Base-by-base conservation (phyloP, 2,888 invertebrate species). In the Meghimatium bilineatum region DNA sequence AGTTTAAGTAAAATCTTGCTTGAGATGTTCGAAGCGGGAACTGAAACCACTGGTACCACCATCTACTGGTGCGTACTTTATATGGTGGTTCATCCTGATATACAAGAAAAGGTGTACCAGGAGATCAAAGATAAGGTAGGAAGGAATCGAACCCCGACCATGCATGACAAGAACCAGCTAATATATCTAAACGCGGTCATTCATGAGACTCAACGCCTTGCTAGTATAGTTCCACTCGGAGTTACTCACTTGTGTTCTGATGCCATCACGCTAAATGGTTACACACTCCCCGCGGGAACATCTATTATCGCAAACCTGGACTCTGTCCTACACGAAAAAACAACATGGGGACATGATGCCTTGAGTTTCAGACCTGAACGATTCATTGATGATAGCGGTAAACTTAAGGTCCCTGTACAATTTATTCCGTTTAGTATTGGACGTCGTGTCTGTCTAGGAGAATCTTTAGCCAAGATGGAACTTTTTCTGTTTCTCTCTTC, bases 301-400 rank as follows among this genome's bases (percentile, higher is more conserved):
- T n/a, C 20, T 26, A 60, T 60, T n/a, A 60, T 60, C 60, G 10
- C 60, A 26, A 60, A 60, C 17, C 17, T 60, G 60, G 17, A 83
- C 72, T 86, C 88, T 32, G 85, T 87, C 44, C 83, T 86, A 38
- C 60, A 60, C 20, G 60, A 60, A 63, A 56, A 26, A 89, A 90
- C 83, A 63, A 23, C 79, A 17, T 89, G 76, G 76, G 69, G 69
- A 69, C 0, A 10, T 1, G 76, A 76, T 5, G 52, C 76, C 0
- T 3, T 56, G 26, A 56, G 34, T 89, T 88, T 60, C n/a, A 20
- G 60, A 60, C 60, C 60, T 60, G 60, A 60, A 17, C 60, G 60
- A 60, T 60, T 60, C 84, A 44, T 89, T 32, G 79, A 82, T 14
- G 36, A 23, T 56, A 26, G 49, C 2, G 52, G 32, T 72, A 14